phyloP scores from a whole-genome alignment of 2,113 vertebrate species.

The Mormyrus iriodes region DNA sequence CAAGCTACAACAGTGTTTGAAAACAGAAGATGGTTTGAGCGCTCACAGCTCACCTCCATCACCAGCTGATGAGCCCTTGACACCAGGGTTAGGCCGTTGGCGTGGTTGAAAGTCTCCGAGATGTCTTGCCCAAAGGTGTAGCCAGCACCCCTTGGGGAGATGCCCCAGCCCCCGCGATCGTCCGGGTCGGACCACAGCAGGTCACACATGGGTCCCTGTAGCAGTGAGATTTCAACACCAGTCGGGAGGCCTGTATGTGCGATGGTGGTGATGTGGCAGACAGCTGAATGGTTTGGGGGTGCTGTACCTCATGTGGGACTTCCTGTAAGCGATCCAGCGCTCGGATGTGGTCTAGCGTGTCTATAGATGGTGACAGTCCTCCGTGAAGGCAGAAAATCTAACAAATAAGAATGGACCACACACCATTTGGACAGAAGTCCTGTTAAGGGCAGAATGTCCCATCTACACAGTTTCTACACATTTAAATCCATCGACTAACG shows the following conservation, averaged over 20 bases:
- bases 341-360: conserved; percentile 97
- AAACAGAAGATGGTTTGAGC: neutral
- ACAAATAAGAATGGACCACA: conserved; percentile 2
- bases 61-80: conserved; percentile 97
- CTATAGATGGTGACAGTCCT: conserved; percentile 93
- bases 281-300: neutral
- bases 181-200: conserved; percentile 78
- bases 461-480: neutral
- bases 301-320: conserved; percentile 90
- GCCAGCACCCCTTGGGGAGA: conserved; percentile 65
- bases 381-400: conserved; percentile 98
- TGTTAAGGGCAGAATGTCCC: neutral
- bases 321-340: conserved; percentile 95
- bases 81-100: conserved; percentile 93
- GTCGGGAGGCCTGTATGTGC: too few relatives aligned
- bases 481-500: neutral
- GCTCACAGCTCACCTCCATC: conserved; percentile 78
- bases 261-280: neutral
- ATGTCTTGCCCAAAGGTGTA: conserved; percentile 96
- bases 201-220: conserved; percentile 95
- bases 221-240: conserved; percentile 14
- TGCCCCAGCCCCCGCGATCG: conserved; percentile 66
- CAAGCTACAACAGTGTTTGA: neutral
- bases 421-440: neutral
- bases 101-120: conserved; percentile 97